A percentile compares a stretch with the other conserved stretches of the same genome.
Evolutionary conservation across 2,888 invertebrate genomes (phyloP).

Genomic region (Drosophila pseudotalamancana): DNA sequence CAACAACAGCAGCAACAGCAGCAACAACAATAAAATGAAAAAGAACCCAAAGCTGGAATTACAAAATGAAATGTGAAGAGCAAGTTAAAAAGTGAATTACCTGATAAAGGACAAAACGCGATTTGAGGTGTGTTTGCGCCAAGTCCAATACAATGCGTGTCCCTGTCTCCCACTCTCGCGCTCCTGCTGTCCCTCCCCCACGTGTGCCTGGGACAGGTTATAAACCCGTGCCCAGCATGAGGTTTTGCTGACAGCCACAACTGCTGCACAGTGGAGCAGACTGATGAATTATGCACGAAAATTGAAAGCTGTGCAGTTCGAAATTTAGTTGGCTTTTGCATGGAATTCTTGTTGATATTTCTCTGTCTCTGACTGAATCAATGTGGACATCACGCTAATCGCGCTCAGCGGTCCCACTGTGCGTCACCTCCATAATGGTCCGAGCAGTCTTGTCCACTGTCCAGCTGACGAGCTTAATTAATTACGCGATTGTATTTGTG

Average conservation of each 20-base stretch:
- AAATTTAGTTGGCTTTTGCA: too few species aligned
- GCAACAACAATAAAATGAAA: slow-evolving; percentile 28
- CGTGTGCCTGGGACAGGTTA: slow-evolving; percentile 56
- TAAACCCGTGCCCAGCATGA: slow-evolving; percentile 68
- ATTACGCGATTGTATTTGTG: slow-evolving; percentile 81
- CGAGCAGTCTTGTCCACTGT: slow-evolving; percentile 49
- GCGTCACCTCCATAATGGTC: slow-evolving; percentile 23
- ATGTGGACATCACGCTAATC: too few species aligned
- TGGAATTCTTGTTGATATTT: too few species aligned
- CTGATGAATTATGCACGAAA: too few species aligned
- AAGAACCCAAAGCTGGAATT: slow-evolving; percentile 54
- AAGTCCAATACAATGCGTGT: slow-evolving; percentile 41
- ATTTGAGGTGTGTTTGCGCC: slow-evolving; percentile 73
- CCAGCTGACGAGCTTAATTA: slow-evolving; percentile 83
- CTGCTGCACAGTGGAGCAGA: slow-evolving; percentile 53
- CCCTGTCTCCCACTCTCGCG: neutral
- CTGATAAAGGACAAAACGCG: slow-evolving; percentile 79
- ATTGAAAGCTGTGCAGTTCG: too few species aligned
- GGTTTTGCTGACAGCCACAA: slow-evolving; percentile 46
- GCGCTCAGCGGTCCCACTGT: slow-evolving; percentile 47
- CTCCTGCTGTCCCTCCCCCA: neutral
- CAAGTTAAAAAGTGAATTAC: slow-evolving; percentile 80
- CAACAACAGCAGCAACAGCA: too few species aligned
- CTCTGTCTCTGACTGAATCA: too few species aligned
- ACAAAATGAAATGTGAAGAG: slow-evolving; percentile 76